These are phyloP conservation scores for Ooceraea biroi DNA, from an alignment of 1,140 invertebrate species.

Conservation along the genomic window DNA sequence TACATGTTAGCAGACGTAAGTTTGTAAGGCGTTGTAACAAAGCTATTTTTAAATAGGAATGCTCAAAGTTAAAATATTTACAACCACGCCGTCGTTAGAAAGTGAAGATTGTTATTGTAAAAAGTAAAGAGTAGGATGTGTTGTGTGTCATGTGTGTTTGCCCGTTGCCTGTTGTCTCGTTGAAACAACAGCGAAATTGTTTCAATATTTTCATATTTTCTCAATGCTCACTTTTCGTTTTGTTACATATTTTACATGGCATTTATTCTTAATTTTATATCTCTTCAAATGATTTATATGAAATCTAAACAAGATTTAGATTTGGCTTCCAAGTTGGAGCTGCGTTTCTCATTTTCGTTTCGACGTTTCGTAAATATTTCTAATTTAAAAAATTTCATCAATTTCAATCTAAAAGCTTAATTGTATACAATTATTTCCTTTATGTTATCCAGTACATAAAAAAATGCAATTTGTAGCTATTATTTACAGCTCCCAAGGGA, in stretches of 20 bases:
- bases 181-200: slow-evolving; percentile 5
- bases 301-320: too few relatives aligned
- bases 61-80: slow-evolving; percentile 33
- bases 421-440: too few relatives aligned
- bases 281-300: too few relatives aligned
- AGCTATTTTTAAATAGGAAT: slow-evolving; percentile 44
- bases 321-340: too few relatives aligned
- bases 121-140: slow-evolving; percentile 26
- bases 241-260: background rate
- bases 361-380: too few relatives aligned
- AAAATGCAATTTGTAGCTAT: too few relatives aligned
- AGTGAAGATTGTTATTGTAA: slow-evolving; percentile 14
- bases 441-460: too few relatives aligned
- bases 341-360: too few relatives aligned
- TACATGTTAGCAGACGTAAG: slow-evolving; percentile 9
- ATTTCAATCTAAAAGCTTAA: too few relatives aligned
- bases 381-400: too few relatives aligned
- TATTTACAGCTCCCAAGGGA: too few relatives aligned
- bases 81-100: background rate
- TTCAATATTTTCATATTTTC: background rate
- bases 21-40: slow-evolving; percentile 17
- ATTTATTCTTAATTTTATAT: background rate
- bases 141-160: too few relatives aligned
- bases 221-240: slow-evolving; percentile 1
- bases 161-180: background rate